Base-by-base conservation (phyloP, 2,797 vertebrate species). In the Eupleurogrammus muticus region DNA sequence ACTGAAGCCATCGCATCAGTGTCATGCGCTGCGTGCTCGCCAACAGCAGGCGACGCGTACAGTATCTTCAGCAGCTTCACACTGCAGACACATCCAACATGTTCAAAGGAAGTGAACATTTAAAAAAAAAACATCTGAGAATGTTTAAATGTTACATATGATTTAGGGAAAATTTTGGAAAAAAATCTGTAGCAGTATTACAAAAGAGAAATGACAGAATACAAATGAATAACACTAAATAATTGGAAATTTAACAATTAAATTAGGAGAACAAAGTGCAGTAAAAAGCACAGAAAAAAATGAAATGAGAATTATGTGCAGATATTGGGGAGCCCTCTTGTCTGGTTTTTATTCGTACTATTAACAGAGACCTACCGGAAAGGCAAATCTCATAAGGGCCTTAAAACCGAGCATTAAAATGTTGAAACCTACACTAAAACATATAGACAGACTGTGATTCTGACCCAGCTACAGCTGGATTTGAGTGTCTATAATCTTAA, bases 31-130 rank as follows among this genome's bases (percentile, higher is more conserved):
- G 64, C 24, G 20, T 14, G 48, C 67, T 20, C 14, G 6, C 50
- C 28, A 5, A 60, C 61, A 79, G 50, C 23, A 44, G 38, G 9
- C 19, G 20, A 53, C 61, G 36, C 36, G 42, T 28, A 28, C 28
- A 28, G 28, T 24, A 60, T 10, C 28, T 17, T 9, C 16, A 28
- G 24, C 9, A 20, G n/a, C 11, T 40, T 17, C 11, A 20, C 19
- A 17, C 5, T n/a, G 19, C 7, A 20, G 9, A 40, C 8, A n/a
- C 1, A 1, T 9, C 20, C 9, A 13, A 2, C 5, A 21, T 24
- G 58, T 44, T 28, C 5, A 36, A 14, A 10, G 14, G 20, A 47
- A 48, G 14, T 36, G 36, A 20, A 9, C 12, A 46, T 40, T 16
- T 23, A 10, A 40, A 40, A 40, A 14, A 42, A 40, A 19, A 10